Conservation (phyloP, 2,797 vertebrate genomes). For the Pteronotus mesoamericanus region DNA sequence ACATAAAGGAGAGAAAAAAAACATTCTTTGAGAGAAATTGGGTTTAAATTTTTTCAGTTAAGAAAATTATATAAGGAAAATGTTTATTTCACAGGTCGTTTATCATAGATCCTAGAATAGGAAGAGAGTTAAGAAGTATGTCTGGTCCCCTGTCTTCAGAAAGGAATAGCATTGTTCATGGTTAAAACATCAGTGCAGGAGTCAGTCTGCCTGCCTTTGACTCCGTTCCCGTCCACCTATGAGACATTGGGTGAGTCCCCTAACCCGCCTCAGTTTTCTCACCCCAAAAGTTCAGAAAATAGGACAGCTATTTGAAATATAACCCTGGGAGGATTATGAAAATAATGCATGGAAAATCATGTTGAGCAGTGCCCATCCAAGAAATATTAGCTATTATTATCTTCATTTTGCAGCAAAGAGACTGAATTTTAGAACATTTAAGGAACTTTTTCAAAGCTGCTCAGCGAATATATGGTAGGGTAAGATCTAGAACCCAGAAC, state of each 20-base stretch:
- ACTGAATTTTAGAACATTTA: neutral
- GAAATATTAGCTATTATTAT: neutral
- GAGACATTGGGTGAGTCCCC: neutral
- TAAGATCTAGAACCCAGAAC: neutral
- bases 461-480: neutral
- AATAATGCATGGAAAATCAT: neutral
- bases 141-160: neutral
- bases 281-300: constrained; percentile 13
- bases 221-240: neutral
- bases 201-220: neutral
- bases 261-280: neutral
- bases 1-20: neutral
- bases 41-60: neutral
- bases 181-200: rapidly evolving
- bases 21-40: neutral
- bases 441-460: neutral
- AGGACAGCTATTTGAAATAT: neutral
- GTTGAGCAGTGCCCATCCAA: neutral
- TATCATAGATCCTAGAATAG: neutral
- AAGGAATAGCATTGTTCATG: neutral
- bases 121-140: neutral
- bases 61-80: neutral
- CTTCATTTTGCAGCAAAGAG: neutral
- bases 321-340: neutral
- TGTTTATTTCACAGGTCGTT: neutral